phyloP scores from a whole-genome alignment of 2,888 invertebrate genomes.

The Tineola bisselliella region DNA sequence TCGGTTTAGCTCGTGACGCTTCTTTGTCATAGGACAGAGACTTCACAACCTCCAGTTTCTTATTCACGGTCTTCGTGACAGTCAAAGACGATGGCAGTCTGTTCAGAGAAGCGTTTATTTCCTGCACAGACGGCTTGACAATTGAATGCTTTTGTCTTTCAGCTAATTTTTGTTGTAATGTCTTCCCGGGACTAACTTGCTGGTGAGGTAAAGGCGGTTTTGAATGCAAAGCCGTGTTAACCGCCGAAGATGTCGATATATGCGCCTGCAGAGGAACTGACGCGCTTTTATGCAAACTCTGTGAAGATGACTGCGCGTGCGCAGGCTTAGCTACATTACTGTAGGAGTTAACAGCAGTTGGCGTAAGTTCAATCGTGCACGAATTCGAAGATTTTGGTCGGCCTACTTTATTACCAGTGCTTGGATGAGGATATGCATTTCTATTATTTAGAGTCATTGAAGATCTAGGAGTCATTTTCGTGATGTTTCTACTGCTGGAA shows the following conservation, averaged over 20 bases:
- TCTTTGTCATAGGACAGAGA: constrained; percentile 29
- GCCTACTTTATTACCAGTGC: not conserved
- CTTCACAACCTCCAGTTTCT: constrained; percentile 23
- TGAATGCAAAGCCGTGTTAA: constrained; percentile 35
- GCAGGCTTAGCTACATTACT: constrained; percentile 12
- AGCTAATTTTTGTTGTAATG: constrained; percentile 74
- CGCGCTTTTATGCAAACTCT: not conserved
- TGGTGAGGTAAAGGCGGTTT: constrained; percentile 50
- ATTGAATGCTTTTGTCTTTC: constrained; percentile 69
- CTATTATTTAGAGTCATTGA: not conserved
- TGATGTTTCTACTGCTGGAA: not conserved
- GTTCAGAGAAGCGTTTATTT: constrained; percentile 47
- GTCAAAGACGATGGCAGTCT: constrained; percentile 63
- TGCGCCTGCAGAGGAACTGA: constrained; percentile 28
- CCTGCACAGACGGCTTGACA: constrained; percentile 20
- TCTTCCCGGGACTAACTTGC: constrained; percentile 69
- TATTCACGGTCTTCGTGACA: constrained; percentile 51
- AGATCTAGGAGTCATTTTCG: not conserved
- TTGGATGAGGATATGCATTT: not conserved
- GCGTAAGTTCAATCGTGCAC: not conserved
- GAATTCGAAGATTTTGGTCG: not conserved
- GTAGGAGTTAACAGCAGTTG: not conserved
- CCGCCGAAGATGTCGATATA: constrained; percentile 35
- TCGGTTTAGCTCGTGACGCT: constrained; percentile 35
- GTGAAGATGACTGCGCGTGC: constrained; percentile 24